A percentile compares a stretch with the other conserved stretches of the same genome.
These are phyloP conservation scores for Pristionchus maxplancki DNA, from an alignment of 2,888 invertebrate species.

Conservation along the genomic window DNA sequence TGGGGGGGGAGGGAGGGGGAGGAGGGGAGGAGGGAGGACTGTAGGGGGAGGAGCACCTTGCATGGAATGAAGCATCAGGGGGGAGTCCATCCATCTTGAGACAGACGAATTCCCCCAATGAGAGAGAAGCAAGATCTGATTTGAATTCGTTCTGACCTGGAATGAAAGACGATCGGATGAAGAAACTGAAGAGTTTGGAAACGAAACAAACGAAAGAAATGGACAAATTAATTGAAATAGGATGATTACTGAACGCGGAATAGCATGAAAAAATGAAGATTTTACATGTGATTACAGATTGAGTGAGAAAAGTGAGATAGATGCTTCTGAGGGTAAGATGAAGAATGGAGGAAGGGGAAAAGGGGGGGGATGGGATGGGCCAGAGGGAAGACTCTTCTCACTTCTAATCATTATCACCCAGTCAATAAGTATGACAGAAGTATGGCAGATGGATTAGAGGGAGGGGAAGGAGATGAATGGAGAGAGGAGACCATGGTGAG, in stretches of 20 bases:
- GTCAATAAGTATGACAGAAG: background rate
- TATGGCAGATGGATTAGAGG: constrained; percentile 31
- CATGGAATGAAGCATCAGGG: background rate
- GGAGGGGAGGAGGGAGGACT: background rate
- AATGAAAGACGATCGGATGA: background rate
- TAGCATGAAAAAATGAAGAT: background rate
- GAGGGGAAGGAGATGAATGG: constrained; percentile 33
- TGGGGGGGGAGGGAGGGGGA: background rate
- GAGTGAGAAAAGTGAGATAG: background rate
- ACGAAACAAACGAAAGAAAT: too few species aligned
- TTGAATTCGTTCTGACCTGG: background rate
- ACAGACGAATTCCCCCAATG: background rate
- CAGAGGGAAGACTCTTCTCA: constrained; percentile 4
- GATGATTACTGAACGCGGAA: background rate
- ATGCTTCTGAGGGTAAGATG: background rate
- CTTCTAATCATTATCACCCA: constrained; percentile 1
- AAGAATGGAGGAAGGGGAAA: background rate
- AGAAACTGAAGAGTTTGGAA: background rate
- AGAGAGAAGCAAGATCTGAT: background rate
- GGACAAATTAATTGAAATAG: background rate
- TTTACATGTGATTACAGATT: background rate
- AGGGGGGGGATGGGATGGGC: background rate
- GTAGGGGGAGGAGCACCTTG: background rate
- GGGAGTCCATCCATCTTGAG: background rate
- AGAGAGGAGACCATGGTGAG: background rate